These are phyloP conservation scores for Grammomys surdaster DNA, from an alignment of 2,113 vertebrate species.

Conservation along the genomic window DNA sequence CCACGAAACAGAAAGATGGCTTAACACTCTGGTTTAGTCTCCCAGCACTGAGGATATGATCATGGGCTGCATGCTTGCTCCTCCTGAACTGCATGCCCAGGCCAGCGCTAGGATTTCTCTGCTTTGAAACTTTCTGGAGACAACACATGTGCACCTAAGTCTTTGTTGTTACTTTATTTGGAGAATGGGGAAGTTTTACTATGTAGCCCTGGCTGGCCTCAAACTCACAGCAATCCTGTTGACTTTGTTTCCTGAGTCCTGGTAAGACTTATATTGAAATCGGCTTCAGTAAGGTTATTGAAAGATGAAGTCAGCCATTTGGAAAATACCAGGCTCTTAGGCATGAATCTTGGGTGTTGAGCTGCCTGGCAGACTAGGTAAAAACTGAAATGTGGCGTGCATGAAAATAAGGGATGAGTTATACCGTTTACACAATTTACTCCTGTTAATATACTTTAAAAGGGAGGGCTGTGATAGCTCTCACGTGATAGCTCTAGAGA, in stretches of 20 bases:
- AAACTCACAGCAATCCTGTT: not conserved
- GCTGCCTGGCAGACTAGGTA: not conserved
- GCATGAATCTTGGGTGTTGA: not conserved
- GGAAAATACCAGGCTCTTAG: not conserved
- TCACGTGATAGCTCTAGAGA: not conserved
- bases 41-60: not conserved
- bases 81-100: fast-evolving
- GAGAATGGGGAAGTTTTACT: not conserved
- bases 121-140: not conserved
- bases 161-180: not conserved
- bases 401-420: not conserved
- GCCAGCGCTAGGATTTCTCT: not conserved
- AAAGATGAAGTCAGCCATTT: not conserved
- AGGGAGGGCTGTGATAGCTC: not conserved
- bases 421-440: not conserved
- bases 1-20: not conserved
- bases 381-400: not conserved
- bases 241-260: not conserved
- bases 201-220: not conserved
- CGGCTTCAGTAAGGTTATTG: not conserved
- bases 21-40: not conserved
- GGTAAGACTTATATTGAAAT: not conserved
- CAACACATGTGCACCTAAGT: not conserved
- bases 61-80: fast-evolving
- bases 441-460: not conserved